Evolutionary conservation across 1,140 invertebrate species (phyloP).

Genomic region (Plectus sambesii): DNA sequence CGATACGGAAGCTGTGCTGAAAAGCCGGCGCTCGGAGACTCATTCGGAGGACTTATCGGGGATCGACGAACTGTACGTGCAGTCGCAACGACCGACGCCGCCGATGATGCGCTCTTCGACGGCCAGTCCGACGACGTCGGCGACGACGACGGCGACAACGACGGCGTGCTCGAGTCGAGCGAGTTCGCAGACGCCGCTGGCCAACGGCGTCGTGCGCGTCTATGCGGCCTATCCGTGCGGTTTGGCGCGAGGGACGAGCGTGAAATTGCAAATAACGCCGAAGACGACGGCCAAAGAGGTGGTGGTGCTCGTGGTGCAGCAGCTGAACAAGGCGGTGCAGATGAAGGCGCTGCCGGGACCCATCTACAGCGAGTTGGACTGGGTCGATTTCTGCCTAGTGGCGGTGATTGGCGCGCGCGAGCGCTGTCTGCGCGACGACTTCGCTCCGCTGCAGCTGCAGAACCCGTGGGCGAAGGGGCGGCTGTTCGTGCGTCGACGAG

Average conservation of each 20-base stretch:
- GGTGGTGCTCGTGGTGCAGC: conserved; percentile 79
- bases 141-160: conserved; percentile 11
- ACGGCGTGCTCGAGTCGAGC: conserved; percentile 2
- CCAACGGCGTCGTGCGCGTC: conserved; percentile 56
- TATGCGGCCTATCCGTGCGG: conserved; percentile 89
- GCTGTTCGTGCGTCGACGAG: conserved; percentile 62
- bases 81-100: too few relatives aligned
- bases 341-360: conserved; percentile 57
- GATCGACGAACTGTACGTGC: too few relatives aligned
- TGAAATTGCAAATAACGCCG: conserved; percentile 78
- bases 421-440: conserved; percentile 78
- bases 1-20: too few relatives aligned
- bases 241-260: conserved; percentile 72
- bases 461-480: conserved; percentile 87
- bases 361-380: conserved; percentile 59
- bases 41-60: too few relatives aligned
- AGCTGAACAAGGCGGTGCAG: conserved; percentile 84
- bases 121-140: too few relatives aligned
- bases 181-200: conserved; percentile 32
- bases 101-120: too few relatives aligned
- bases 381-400: conserved; percentile 74
- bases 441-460: conserved; percentile 75
- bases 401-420: conserved; percentile 83
- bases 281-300: conserved; percentile 80
- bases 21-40: too few relatives aligned